Evolutionary conservation across 2,797 vertebrate genomes (phyloP).

Genomic region (Catostomus latipinnis): DNA sequence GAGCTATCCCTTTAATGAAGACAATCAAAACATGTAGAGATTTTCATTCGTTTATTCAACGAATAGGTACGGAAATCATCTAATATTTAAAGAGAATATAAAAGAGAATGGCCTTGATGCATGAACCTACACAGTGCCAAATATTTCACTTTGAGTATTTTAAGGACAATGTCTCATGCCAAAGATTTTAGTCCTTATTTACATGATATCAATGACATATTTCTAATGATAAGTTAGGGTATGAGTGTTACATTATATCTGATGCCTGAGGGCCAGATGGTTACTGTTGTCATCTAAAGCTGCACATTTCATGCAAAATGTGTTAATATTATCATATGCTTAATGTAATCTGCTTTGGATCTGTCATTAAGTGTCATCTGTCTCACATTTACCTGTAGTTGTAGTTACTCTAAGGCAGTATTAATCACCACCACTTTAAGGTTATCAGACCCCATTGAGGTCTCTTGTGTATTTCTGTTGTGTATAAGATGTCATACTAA

Average conservation of each 20-base stretch:
- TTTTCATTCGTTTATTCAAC: constrained; percentile 10
- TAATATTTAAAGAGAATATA: constrained; percentile 11
- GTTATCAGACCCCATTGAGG: neutral
- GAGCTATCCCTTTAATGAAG: neutral
- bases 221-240: neutral
- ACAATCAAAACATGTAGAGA: constrained; percentile 4
- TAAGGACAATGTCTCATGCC: constrained; percentile 15
- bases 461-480: constrained; percentile 34
- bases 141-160: neutral
- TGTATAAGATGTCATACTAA: constrained; percentile 24
- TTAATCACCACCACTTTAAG: constrained; percentile 29
- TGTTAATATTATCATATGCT: neutral
- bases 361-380: neutral
- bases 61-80: neutral
- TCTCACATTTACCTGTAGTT: neutral
- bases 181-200: constrained; percentile 34
- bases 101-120: constrained; percentile 17
- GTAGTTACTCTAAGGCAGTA: constrained; percentile 20
- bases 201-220: constrained; percentile 6
- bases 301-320: neutral
- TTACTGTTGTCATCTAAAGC: constrained; percentile 9
- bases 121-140: constrained; percentile 13
- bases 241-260: neutral
- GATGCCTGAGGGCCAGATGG: constrained; percentile 22
- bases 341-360: neutral